Percentiles rank a stretch among this genome's conserved stretches.
Conservation (phyloP, 2,797 vertebrate genomes). For the Euphonia xanthogaster region DNA sequence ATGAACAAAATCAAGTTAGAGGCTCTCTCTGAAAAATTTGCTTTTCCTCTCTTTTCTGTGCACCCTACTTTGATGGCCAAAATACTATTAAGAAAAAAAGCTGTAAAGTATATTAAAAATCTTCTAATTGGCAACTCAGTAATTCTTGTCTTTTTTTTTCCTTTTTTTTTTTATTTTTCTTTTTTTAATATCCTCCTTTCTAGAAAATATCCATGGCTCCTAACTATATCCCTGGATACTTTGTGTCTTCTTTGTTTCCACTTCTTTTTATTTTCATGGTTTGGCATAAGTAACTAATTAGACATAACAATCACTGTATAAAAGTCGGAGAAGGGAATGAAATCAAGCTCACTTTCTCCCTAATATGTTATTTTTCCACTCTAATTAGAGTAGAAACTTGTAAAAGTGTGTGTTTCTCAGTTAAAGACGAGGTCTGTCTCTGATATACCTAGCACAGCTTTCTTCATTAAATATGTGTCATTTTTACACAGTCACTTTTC, state of each 20-base stretch:
- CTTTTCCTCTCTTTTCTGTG: not conserved
- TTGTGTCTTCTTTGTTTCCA: not conserved
- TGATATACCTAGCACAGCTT: not conserved
- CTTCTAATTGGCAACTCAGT: not conserved
- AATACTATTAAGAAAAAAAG: not conserved
- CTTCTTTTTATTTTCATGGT: not conserved
- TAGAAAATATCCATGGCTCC: not conserved
- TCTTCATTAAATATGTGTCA: constrained; percentile 29
- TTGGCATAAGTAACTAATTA: constrained; percentile 35
- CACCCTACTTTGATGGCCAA: not conserved
- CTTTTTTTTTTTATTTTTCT: not conserved
- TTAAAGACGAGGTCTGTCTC: constrained; percentile 14
- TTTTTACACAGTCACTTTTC: constrained; percentile 33
- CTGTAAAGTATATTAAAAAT: not conserved
- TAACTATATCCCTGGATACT: not conserved
- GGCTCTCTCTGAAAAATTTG: not conserved
- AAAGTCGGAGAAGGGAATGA: not conserved
- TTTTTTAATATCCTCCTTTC: not conserved
- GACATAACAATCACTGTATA: not conserved
- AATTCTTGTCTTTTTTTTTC: not conserved
- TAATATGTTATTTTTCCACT: not conserved
- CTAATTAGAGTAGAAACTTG: constrained; percentile 39
- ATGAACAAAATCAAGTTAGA: not conserved
- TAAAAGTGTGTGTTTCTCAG: constrained; percentile 37
- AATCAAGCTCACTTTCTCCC: not conserved